Conservation (phyloP, 2,888 invertebrate species). For the Lasius fuliginosus region DNA sequence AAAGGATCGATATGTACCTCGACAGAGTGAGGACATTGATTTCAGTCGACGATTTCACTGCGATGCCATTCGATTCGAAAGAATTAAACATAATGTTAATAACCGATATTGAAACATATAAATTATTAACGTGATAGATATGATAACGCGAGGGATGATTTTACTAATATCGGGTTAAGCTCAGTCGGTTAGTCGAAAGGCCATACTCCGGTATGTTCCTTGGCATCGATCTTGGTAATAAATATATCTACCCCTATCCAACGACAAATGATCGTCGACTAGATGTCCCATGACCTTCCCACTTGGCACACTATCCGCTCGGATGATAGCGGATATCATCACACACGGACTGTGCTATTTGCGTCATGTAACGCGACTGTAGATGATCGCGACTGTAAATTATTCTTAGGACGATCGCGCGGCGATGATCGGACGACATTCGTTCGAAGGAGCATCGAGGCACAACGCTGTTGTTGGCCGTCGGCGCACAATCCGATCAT, state of each 20-base stretch:
- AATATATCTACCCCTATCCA: constrained; percentile 34
- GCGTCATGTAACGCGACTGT: constrained; percentile 61
- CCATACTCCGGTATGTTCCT: not conserved
- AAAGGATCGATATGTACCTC: not conserved
- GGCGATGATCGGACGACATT: constrained; percentile 51
- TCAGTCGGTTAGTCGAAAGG: constrained; percentile 7
- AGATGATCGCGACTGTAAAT: constrained; percentile 53
- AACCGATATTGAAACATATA: not conserved
- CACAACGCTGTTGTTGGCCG: constrained; percentile 36
- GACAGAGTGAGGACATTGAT: not conserved
- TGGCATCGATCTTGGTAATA: constrained; percentile 53
- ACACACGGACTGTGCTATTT: constrained; percentile 57
- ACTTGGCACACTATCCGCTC: constrained; percentile 15
- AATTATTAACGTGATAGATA: not conserved
- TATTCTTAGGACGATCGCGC: constrained; percentile 64
- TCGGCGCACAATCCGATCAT: constrained; percentile 72
- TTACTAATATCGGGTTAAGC: not conserved
- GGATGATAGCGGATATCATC: constrained; percentile 44
- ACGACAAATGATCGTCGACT: constrained; percentile 9
- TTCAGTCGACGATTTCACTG: not conserved
- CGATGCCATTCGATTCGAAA: not conserved
- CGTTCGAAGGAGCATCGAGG: constrained; percentile 45
- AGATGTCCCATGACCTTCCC: constrained; percentile 67
- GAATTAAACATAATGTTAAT: constrained; percentile 11
- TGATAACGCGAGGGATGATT: not conserved